Percentiles rank a stretch among this genome's conserved stretches.
Evolutionary conservation across 2,797 vertebrate species (phyloP).

Genomic region (Thamnophis elegans): DNA sequence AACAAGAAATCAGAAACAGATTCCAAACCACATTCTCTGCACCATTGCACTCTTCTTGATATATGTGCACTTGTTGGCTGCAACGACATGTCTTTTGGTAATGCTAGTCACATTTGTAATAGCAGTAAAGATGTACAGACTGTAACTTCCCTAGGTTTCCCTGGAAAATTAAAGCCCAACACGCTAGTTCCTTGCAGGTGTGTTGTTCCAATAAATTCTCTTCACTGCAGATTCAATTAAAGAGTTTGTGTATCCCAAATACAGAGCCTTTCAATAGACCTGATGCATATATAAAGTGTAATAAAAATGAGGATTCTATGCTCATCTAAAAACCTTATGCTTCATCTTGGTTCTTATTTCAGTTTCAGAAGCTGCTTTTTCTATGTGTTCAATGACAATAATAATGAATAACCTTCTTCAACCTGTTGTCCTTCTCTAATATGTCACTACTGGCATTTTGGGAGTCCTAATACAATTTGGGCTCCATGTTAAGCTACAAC

Average conservation of each 20-base stretch:
- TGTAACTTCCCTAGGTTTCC: background rate
- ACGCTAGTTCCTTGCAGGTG: background rate
- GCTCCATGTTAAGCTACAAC: background rate
- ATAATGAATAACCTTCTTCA: background rate
- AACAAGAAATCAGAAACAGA: background rate
- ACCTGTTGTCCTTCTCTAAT: background rate
- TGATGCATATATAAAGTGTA: background rate
- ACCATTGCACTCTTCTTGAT: background rate
- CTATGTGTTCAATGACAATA: background rate
- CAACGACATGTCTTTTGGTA: background rate
- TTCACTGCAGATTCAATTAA: background rate
- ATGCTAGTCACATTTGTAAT: background rate
- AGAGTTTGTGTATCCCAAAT: background rate
- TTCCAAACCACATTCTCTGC: background rate
- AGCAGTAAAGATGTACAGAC: background rate
- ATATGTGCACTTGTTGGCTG: background rate
- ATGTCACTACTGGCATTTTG: background rate
- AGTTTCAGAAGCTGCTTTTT: background rate
- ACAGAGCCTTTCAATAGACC: background rate
- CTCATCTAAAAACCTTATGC: background rate
- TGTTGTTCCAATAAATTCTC: background rate
- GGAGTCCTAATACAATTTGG: background rate
- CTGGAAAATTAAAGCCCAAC: background rate
- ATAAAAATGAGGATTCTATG: background rate
- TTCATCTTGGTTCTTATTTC: background rate